A percentile compares a stretch with the other conserved stretches of the same genome.
Conservation (phyloP, 2,888 invertebrate species). For the Leptinotarsa peninsularis region DNA sequence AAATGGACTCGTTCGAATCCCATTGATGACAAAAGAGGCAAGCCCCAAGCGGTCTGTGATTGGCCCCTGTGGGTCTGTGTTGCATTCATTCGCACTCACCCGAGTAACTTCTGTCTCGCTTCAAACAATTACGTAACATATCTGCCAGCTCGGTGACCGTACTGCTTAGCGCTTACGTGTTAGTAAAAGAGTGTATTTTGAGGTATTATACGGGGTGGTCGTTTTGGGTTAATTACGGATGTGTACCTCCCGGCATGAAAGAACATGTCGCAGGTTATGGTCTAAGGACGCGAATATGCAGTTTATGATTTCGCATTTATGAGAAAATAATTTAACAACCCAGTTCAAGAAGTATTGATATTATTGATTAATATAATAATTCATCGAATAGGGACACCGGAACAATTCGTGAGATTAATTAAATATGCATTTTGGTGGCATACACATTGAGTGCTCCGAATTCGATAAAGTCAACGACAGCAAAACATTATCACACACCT, state of each 20-base stretch:
- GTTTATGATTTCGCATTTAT: too few species aligned
- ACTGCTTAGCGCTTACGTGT: slow-evolving; percentile 43
- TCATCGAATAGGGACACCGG: too few species aligned
- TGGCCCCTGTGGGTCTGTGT: slow-evolving; percentile 67
- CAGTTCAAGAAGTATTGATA: too few species aligned
- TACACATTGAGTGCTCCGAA: too few species aligned
- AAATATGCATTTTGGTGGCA: too few species aligned
- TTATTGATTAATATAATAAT: too few species aligned
- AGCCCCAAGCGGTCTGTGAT: slow-evolving; percentile 70
- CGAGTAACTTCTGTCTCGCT: slow-evolving; percentile 55
- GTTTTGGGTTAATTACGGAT: neutral
- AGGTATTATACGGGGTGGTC: slow-evolving; percentile 35
- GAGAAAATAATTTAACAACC: too few species aligned
- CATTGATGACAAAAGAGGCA: slow-evolving; percentile 77
- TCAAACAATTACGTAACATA: slow-evolving; percentile 58
- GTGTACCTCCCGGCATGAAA: slow-evolving; percentile 3
- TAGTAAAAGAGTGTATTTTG: slow-evolving; percentile 36
- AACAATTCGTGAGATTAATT: too few species aligned
- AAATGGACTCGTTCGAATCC: slow-evolving; percentile 74
- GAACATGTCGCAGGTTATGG: neutral
- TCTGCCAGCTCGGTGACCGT: slow-evolving; percentile 42
- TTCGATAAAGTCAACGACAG: too few species aligned
- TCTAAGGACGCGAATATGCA: neutral
- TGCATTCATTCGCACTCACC: slow-evolving; percentile 62
- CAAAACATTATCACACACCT: too few species aligned